Base-by-base conservation (phyloP, 1,140 invertebrate species). In the Leguminivora glycinivorella region DNA sequence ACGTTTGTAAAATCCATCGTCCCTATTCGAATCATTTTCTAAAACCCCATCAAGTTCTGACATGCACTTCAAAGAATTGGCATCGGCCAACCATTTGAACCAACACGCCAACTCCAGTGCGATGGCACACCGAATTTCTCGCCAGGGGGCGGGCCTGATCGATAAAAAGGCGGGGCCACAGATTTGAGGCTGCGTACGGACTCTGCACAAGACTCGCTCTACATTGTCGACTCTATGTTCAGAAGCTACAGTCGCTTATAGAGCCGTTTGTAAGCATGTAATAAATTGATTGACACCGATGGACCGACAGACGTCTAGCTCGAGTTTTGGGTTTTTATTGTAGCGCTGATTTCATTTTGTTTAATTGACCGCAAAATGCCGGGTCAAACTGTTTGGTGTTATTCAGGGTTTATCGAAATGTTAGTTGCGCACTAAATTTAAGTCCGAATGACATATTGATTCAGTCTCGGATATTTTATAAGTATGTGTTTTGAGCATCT, bases 131-230 rank as follows among this genome's bases (percentile, higher is more conserved):
- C 19, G 29, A 29, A 29, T n/a, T 43, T 43, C 81, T 79, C 81
- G 80, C 81, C 82, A 80, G 81, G 72, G 83, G 67, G 84, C 85
- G 85, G 83, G 82, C 73, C 68, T 78, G 82, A 84, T 85, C 88
- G 85, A 85, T 88, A 88, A 85, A 78, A 70, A 76, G 88, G 87
- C 88, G 88, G 77, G 72, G 82, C 82, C 70, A 71, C 68, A 77
- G 76, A 70, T 70, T 83, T 82, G 80, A 80, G 79, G 84, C 85
- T 88, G 88, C 87, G 88, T 89, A 75, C 75, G 72, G 71, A 78
- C 79, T 86, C 83, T n/a, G n/a, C n/a, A 19, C 17, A 3, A 52
- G 83, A 31, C 82, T 82, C 81, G 75, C 77, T 79, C 77, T 77
- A 75, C 75, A 77, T 2, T 17, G 1, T 24, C n/a, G n/a, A n/a